phyloP scores from a whole-genome alignment of 2,888 invertebrate species.

The Myopa tessellatipennis region DNA sequence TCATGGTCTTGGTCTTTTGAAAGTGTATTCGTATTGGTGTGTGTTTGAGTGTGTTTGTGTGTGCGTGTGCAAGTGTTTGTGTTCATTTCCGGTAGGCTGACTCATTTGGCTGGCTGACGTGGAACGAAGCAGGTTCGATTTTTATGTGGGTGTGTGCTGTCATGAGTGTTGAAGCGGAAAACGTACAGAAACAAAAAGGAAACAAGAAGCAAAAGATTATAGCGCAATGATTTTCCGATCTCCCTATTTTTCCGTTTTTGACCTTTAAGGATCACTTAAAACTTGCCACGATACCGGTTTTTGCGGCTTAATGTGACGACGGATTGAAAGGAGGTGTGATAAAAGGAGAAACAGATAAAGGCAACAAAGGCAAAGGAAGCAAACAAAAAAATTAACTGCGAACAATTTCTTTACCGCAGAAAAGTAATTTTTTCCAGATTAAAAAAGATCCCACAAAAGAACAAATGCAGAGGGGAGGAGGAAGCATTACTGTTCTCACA shows the following conservation, averaged over 20 bases:
- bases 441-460: too few relatives aligned
- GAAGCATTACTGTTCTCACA: background rate
- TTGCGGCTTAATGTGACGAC: background rate
- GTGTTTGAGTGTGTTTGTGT: background rate
- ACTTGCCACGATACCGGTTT: conserved; percentile 13
- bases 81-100: background rate
- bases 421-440: too few relatives aligned
- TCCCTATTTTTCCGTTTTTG: background rate
- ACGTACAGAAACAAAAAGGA: background rate
- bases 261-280: conserved; percentile 12
- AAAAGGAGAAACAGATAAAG: too few relatives aligned
- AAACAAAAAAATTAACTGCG: too few relatives aligned
- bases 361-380: too few relatives aligned
- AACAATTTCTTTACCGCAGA: too few relatives aligned
- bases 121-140: background rate
- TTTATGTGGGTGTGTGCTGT: background rate
- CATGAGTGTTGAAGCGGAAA: background rate
- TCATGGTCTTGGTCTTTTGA: background rate
- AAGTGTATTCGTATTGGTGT: background rate
- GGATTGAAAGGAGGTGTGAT: background rate
- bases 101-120: too few relatives aligned
- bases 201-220: background rate
- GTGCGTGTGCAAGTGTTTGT: background rate
- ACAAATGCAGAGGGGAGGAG: too few relatives aligned
- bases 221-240: background rate